Conservation (phyloP, 35 echinoderm and acorn worm species). For the Apostichopus parvimensis region DNA sequence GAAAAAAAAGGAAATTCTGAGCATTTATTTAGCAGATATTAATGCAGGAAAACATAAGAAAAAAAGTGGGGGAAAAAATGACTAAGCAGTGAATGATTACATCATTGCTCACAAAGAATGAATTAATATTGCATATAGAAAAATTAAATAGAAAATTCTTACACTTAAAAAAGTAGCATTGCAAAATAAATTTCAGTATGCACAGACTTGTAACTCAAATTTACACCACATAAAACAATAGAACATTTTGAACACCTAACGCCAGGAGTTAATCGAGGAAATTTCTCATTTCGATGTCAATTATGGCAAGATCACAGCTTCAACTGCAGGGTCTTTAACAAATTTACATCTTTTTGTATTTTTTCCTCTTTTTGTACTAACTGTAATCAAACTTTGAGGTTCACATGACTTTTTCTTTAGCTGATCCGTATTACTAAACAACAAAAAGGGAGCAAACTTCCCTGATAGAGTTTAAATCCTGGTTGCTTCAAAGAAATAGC, state of each 20-base stretch:
- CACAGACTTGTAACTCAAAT: not conserved
- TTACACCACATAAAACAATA: not conserved
- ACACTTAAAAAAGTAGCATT: constrained; percentile 43
- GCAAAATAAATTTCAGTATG: constrained; percentile 52
- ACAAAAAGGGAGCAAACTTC: too few relatives aligned
- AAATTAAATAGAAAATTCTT: constrained; percentile 37
- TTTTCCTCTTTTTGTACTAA: too few relatives aligned
- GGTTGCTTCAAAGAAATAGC: too few relatives aligned
- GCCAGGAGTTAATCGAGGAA: not conserved
- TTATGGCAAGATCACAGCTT: constrained; percentile 1
- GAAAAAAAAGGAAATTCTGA: not conserved
- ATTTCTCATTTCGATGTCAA: not conserved
- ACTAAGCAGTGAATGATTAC: constrained; percentile 10
- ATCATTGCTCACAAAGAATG: constrained; percentile 22
- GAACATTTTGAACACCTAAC: too few relatives aligned
- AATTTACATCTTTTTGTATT: too few relatives aligned
- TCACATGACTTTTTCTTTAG: too few relatives aligned
- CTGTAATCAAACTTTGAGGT: too few relatives aligned
- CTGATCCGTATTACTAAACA: too few relatives aligned
- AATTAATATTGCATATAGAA: constrained; percentile 47
- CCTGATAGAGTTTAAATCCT: too few relatives aligned
- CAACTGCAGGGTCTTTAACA: too few relatives aligned
- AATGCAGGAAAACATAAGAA: not conserved
- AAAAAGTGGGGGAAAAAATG: not conserved
- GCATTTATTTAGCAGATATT: not conserved